Base-by-base conservation (phyloP, 2,888 invertebrate genomes). In the Coremacera marginata region DNA sequence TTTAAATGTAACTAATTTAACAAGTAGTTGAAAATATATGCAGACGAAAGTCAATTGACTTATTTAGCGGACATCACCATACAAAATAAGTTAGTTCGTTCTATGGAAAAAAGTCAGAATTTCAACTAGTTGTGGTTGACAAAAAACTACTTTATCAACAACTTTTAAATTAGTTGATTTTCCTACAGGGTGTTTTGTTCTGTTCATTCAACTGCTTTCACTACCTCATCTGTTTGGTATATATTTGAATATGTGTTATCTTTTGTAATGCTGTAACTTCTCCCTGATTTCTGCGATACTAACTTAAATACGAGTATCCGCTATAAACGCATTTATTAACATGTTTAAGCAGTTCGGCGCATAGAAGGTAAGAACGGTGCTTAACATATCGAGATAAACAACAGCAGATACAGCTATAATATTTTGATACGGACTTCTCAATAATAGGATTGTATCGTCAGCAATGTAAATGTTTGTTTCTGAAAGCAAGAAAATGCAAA, bases 291-390 rank as follows among this genome's bases (percentile, higher is more conserved):
- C 44, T 71, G 44, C 71, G 49, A 22, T 44, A 44, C 44, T 14
- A 9, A 31, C 31, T 5, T 2, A 49, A 5, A 25, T 25, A 68
- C 52, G 49, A 71, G 22, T 71, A 71, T 71, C 71, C 60, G 71
- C 37, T 71, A 71, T 60, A 71, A 71, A 60, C 44, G 60, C 71
- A 71, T 71, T 34, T 25, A 71, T 71, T 71, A 71, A 44, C 60
- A 60, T 60, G 57, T 57, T 37, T 37, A 60, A 71, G 44, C 14
- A 16, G 60, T 37, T 65, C 37, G 19, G 55, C n/a, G 55, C n/a
- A 55, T 55, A 22, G 7, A 22, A 55, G 9, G 55, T 55, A 19
- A 34, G 37, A 8, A 65, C n/a, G n/a, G 60, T 16, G 27, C 14
- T 22, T 27, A 16, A 27, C 25, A 25, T 62, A 44, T 44, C 7